These are phyloP conservation scores for Diadegma fenestrale DNA, from an alignment of 2,888 invertebrate genomes.

Conservation along the genomic window DNA sequence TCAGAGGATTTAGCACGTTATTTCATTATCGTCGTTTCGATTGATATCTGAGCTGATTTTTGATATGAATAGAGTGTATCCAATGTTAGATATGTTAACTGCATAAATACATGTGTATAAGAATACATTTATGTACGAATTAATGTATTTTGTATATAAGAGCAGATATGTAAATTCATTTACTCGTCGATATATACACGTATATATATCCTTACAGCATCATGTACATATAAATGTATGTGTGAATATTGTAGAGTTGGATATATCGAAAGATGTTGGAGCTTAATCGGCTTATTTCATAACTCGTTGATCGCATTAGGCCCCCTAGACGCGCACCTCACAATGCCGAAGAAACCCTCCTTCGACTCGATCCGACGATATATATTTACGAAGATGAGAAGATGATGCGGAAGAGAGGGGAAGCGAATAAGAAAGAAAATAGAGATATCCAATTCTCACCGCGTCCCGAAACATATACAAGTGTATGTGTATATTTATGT, in stretches of 20 bases:
- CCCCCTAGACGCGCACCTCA: constrained; percentile 43
- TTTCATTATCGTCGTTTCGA: constrained; percentile 55
- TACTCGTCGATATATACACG: constrained; percentile 5
- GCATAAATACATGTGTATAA: constrained; percentile 47
- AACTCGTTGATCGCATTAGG: constrained; percentile 67
- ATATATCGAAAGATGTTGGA: constrained; percentile 51
- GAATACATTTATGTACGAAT: constrained; percentile 20
- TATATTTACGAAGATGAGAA: constrained; percentile 66
- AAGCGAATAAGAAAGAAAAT: constrained; percentile 39
- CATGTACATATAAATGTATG: constrained; percentile 25
- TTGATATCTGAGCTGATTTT: constrained; percentile 60
- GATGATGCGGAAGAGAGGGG: constrained; percentile 64
- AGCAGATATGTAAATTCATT: constrained; percentile 12
- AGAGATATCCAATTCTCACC: constrained; percentile 35
- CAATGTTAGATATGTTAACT: constrained; percentile 44
- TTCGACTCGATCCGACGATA: constrained; percentile 30
- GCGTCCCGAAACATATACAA: constrained; percentile 35
- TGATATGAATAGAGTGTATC: constrained; percentile 22
- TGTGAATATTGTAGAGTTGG: constrained; percentile 36
- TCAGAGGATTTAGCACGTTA: constrained; percentile 51
- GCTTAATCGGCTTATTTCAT: constrained; percentile 64
- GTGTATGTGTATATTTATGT: not conserved
- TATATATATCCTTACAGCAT: constrained; percentile 26
- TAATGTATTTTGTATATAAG: constrained; percentile 8
- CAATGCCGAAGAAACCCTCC: constrained; percentile 44